A percentile compares a stretch with the other conserved stretches of the same genome.
Conservation (phyloP, 2,113 vertebrate genomes). For the Artemisiospiza belli region DNA sequence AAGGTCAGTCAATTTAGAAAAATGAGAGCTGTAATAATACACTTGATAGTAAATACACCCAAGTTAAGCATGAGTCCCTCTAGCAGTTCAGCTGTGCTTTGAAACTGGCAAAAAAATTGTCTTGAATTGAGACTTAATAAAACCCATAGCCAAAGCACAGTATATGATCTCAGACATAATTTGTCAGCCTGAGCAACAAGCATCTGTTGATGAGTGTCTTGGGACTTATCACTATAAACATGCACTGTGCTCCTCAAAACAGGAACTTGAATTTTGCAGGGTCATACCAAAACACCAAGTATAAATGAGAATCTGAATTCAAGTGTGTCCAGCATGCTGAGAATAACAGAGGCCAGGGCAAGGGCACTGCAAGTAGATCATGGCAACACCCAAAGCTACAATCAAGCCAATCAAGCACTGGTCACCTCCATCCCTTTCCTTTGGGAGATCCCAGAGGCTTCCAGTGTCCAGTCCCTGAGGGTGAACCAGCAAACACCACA, state of each 20-base stretch:
- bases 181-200: background rate
- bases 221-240: background rate
- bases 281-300: background rate
- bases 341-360: background rate
- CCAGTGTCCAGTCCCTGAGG: accelerated
- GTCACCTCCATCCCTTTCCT: background rate
- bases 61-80: background rate
- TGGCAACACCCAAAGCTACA: background rate
- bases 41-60: background rate
- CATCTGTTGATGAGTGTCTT: background rate
- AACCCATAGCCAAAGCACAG: background rate
- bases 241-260: background rate
- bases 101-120: background rate
- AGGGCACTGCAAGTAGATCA: background rate
- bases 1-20: background rate
- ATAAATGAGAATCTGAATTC: background rate
- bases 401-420: background rate
- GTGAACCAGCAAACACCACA: background rate
- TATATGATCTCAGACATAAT: background rate
- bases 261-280: background rate
- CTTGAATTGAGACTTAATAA: background rate
- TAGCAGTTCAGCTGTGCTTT: background rate
- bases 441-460: background rate
- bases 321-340: background rate
- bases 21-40: background rate